phyloP scores from a whole-genome alignment of 23 tunicate species.

The Phallusia fumigata region DNA sequence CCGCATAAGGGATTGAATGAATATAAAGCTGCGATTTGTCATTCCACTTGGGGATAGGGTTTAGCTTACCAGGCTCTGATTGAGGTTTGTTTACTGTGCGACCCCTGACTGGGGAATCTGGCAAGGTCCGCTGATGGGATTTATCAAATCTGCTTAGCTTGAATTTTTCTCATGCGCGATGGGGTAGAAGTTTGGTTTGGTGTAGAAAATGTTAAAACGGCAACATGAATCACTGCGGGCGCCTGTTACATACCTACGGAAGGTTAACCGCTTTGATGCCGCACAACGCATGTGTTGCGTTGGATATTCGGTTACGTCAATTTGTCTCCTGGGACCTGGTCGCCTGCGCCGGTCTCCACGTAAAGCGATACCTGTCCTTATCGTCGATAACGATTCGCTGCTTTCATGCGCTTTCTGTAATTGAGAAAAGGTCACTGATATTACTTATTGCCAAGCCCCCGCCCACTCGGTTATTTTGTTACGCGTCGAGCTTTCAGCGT shows the following conservation, averaged over 20 bases:
- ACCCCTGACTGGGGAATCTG: not conserved
- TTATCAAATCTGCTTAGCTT: not conserved
- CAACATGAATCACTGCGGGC: no score
- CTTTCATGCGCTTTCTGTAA: constrained; percentile 15
- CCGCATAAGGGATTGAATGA: no score
- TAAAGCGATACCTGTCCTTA: constrained; percentile 1
- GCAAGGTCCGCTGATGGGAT: not conserved
- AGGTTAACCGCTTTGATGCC: not conserved
- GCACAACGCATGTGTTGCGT: constrained; percentile 1
- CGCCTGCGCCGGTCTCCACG: not conserved
- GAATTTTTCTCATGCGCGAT: not conserved
- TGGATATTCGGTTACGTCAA: constrained; percentile 2
- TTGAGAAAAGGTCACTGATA: constrained; percentile 17
- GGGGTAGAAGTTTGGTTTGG: no score
- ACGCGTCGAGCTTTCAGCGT: constrained; percentile 3
- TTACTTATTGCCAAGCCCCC: constrained; percentile 15
- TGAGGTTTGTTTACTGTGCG: not conserved
- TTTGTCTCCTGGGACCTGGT: constrained; percentile 7
- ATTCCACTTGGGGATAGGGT: not conserved
- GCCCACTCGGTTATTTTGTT: constrained; percentile 2
- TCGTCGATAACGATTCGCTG: constrained; percentile 3
- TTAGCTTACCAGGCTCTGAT: not conserved
- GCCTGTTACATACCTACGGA: not conserved
- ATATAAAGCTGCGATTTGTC: not conserved
- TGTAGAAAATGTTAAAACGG: no score